Evolutionary conservation across 2,113 vertebrate genomes (phyloP).

Genomic region (Thermophis baileyi): DNA sequence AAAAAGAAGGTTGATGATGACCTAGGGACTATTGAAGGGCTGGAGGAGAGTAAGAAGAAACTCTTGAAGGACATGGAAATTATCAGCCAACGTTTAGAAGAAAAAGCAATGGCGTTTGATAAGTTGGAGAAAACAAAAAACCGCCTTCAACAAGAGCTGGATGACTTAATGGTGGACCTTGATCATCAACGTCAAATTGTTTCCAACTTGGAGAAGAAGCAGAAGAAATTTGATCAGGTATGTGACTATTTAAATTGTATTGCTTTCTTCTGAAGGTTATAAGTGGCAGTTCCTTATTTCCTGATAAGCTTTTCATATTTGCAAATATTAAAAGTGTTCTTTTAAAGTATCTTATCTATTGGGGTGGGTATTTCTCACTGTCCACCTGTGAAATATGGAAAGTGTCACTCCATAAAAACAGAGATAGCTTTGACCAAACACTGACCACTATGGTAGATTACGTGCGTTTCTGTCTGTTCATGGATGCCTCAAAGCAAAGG

Average conservation of each 20-base stretch:
- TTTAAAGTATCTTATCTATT: background rate
- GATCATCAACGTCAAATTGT: conserved; percentile 96
- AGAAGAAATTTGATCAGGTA: conserved; percentile 99
- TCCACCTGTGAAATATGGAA: background rate
- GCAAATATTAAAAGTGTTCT: background rate
- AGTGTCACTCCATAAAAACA: background rate
- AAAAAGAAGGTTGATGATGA: conserved; percentile 97
- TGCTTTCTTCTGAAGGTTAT: background rate
- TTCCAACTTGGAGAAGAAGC: conserved; percentile 96
- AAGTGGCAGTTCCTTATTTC: background rate
- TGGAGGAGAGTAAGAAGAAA: conserved; percentile 92
- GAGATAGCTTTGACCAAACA: background rate
- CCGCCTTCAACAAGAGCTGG: conserved; percentile 94
- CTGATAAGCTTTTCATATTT: background rate
- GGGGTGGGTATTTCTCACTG: background rate
- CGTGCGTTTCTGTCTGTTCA: background rate
- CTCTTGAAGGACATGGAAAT: conserved; percentile 89
- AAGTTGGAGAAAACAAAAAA: conserved; percentile 98
- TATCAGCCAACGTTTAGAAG: conserved; percentile 85
- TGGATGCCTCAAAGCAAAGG: background rate
- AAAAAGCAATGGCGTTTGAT: conserved; percentile 88
- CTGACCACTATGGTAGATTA: background rate
- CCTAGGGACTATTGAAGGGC: conserved; percentile 82
- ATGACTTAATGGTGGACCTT: conserved; percentile 91
- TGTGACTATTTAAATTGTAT: background rate